Base-by-base conservation (phyloP, 2,888 invertebrate species). In the Eudasyphora cyanicolor region DNA sequence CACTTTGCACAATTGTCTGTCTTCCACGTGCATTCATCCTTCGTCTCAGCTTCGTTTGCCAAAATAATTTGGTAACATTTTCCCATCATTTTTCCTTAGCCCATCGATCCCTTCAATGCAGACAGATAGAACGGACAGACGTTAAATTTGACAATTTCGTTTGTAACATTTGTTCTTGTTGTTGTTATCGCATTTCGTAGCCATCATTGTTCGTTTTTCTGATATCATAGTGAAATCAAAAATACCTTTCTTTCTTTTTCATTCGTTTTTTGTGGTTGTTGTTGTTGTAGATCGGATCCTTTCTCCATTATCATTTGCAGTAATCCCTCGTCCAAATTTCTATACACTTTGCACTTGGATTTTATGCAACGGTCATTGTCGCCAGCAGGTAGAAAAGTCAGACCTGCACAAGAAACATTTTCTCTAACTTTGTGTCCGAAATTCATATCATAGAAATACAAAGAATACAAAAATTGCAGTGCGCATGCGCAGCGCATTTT, bases 301-400 rank as follows among this genome's bases (percentile, higher is more conserved):
- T 49, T 4, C 49, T 29, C 19, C 19, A 19, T 64, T 64, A 64
- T 64, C 64, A 64, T 64, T 64, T 64, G 38, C 21, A 64, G 38
- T 64, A 35, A 64, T 64, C 64, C 64, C 64, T 64, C 35, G 64
- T 64, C 60, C 24, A 29, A 10, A 27, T 27, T 60, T 29, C 29
- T 29, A 60, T 29, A 4, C 29, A 60, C 17, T 57, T 60, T 29
- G 6, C 29, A 29, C 27, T 60, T n/a, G 45, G 24, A 21, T 76
- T 82, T 82, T 82, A 79, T 79, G 78, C 79, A 82, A 74, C 64
- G 78, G 82, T 82, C 82, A 82, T 75, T 82, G 82, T 82, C 82
- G 82, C 71, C 82, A 79, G 71, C 82, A 82, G 82, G 82, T 82
- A 82, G 19, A 32, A 35, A 7, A 32, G 32, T 10, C 12, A 69